These are phyloP conservation scores for Cydia amplana DNA, from an alignment of 1,140 invertebrate genomes.

Conservation along the genomic window DNA sequence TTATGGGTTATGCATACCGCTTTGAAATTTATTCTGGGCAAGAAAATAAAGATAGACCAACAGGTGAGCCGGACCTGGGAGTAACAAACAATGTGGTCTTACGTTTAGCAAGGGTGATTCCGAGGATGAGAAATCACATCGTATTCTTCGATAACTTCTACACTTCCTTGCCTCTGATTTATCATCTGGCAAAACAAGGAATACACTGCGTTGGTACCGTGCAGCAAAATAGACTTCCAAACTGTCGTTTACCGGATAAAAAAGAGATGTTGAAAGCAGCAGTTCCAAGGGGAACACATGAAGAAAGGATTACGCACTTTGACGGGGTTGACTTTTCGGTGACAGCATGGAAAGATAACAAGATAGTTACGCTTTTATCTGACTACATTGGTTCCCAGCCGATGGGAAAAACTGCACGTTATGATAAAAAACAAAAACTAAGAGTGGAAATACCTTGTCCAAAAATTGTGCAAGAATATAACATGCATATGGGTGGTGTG, in stretches of 20 bases:
- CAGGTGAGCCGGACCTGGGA: conserved; percentile 52
- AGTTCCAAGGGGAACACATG: conserved; percentile 52
- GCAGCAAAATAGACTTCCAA: conserved; percentile 51
- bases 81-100: conserved; percentile 48
- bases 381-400: conserved; percentile 33
- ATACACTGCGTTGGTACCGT: conserved; percentile 52
- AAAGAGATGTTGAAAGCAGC: conserved; percentile 56
- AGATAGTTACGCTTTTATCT: conserved; percentile 33
- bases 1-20: conserved; percentile 45
- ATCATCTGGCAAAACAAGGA: conserved; percentile 49
- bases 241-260: conserved; percentile 51
- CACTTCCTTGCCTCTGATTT: conserved; percentile 49
- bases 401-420: neutral
- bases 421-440: conserved; percentile 41
- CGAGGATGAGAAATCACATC: conserved; percentile 48
- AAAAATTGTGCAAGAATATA: conserved; percentile 51
- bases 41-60: conserved; percentile 38
- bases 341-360: conserved; percentile 46
- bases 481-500: conserved; percentile 59
- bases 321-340: conserved; percentile 52
- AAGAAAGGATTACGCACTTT: conserved; percentile 48
- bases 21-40: conserved; percentile 50
- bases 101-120: conserved; percentile 46
- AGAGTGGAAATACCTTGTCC: conserved; percentile 45
- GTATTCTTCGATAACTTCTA: conserved; percentile 58